Evolutionary conservation across 2,888 invertebrate species (phyloP).

Genomic region (Phytoseiulus persimilis): DNA sequence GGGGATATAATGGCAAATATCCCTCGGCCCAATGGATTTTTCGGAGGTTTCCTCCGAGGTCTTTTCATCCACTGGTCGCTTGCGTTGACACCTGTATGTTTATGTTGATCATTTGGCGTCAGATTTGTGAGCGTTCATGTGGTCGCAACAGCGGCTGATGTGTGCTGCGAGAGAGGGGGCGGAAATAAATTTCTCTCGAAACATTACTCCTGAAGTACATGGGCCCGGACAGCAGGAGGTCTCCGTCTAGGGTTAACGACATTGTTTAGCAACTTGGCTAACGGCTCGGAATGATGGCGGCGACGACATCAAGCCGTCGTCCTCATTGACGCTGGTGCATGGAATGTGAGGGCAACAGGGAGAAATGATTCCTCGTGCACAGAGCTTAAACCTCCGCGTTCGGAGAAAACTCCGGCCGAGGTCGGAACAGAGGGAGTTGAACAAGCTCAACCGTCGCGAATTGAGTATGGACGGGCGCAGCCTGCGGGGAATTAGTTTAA

Average conservation of each 20-base stretch:
- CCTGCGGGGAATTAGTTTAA: too few relatives aligned
- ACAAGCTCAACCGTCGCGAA: too few relatives aligned
- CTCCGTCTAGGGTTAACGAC: not conserved
- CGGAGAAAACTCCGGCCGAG: too few relatives aligned
- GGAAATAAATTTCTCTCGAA: not conserved
- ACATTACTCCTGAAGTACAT: not conserved
- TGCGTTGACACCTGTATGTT: not conserved
- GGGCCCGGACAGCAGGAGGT: not conserved
- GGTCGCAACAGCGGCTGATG: not conserved
- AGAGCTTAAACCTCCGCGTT: too few relatives aligned
- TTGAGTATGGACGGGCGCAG: too few relatives aligned
- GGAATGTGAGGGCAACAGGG: not conserved
- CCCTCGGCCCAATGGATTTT: too few relatives aligned
- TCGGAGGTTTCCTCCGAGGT: too few relatives aligned
- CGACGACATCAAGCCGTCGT: not conserved
- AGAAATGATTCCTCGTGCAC: not conserved
- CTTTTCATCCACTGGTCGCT: not conserved
- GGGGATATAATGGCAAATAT: too few relatives aligned
- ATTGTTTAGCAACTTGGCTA: not conserved
- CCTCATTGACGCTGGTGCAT: not conserved
- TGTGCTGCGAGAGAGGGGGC: not conserved
- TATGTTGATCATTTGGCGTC: not conserved
- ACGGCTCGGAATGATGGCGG: not conserved
- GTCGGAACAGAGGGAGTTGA: too few relatives aligned
- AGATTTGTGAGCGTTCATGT: not conserved